These are phyloP conservation scores for Heliangelus exortis DNA, from an alignment of 2,797 vertebrate genomes.

Conservation along the genomic window DNA sequence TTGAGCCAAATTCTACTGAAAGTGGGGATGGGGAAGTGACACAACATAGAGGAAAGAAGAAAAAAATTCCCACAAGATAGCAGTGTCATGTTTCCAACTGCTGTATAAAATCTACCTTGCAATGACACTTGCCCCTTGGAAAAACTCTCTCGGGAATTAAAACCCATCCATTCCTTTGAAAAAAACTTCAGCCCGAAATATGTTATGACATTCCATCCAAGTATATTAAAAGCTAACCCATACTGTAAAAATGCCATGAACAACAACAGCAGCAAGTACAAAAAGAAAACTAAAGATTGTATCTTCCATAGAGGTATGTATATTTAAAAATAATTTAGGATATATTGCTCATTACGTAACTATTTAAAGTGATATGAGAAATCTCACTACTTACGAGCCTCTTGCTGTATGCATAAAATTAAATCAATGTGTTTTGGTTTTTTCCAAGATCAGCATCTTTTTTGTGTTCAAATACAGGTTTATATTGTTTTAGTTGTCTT, in stretches of 20 bases:
- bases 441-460: neutral
- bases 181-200: neutral
- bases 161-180: neutral
- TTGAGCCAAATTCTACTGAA: neutral
- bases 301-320: neutral
- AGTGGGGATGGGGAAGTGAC: neutral
- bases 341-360: neutral
- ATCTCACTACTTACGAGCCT: neutral
- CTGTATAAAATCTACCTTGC: neutral
- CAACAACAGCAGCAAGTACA: neutral
- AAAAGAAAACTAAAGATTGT: neutral
- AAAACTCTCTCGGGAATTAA: neutral
- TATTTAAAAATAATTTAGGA: neutral
- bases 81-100: neutral
- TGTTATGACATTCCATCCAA: neutral
- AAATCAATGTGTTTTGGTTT: fast-evolving
- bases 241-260: neutral
- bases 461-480: neutral
- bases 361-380: neutral
- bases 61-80: neutral
- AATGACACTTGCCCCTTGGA: neutral
- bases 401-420: neutral
- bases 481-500: neutral
- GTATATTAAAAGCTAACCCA: neutral
- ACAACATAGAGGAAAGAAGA: neutral